Evolutionary conservation across 1,140 invertebrate species (phyloP).

Genomic region (Nasonia longicornis): DNA sequence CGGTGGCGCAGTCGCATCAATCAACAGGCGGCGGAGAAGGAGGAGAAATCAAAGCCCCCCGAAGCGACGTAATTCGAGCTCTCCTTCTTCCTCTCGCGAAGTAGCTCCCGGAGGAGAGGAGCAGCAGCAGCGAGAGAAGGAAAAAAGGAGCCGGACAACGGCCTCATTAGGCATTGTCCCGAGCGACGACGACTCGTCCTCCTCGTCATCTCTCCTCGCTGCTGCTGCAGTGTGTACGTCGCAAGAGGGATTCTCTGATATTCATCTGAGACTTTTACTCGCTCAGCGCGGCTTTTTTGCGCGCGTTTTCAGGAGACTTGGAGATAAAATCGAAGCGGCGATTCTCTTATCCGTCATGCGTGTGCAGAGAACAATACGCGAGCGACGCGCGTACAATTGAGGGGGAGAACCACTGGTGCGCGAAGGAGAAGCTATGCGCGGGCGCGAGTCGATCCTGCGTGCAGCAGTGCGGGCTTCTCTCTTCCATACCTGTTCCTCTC

Average conservation of each 20-base stretch:
- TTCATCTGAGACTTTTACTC: neutral
- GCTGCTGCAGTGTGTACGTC: neutral
- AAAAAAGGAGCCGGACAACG: constrained; percentile 19
- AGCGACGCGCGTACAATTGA: too few relatives aligned
- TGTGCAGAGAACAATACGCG: neutral
- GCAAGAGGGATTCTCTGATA: neutral
- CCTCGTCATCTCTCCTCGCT: constrained; percentile 7
- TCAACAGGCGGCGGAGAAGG: constrained; percentile 8
- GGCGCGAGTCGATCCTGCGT: too few relatives aligned
- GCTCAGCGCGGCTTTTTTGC: neutral
- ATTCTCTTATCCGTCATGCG: neutral
- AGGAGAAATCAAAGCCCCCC: constrained; percentile 28
- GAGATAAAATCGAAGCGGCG: too few relatives aligned
- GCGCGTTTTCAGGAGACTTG: too few relatives aligned
- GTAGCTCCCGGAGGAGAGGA: neutral
- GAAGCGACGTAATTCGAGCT: constrained; percentile 31
- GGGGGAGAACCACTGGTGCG: too few relatives aligned
- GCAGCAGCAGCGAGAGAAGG: neutral
- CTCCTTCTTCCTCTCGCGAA: constrained; percentile 24
- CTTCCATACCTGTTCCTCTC: neutral
- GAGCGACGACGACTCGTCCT: neutral
- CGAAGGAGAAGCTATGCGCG: too few relatives aligned
- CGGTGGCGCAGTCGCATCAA: constrained; percentile 32
- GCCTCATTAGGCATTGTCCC: constrained; percentile 41
- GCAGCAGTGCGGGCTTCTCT: too few relatives aligned